phyloP scores from a whole-genome alignment of 37 sponge, comb jelly and placozoan species.

The Aphrocallistes beatrix region DNA sequence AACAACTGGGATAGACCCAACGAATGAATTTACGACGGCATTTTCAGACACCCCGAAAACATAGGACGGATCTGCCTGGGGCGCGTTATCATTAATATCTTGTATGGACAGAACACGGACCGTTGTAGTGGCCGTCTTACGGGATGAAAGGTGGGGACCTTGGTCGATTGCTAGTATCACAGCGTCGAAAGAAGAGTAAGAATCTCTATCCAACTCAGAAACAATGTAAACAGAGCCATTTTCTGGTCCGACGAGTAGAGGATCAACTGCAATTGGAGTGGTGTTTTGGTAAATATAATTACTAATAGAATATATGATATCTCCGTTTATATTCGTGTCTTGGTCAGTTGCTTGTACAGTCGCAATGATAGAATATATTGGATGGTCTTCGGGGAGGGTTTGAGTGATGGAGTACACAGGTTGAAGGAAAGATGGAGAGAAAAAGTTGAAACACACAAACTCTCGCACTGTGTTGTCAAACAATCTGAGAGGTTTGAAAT shows the following conservation, averaged over 20 bases:
- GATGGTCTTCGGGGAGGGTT: not conserved
- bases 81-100: slow-evolving; percentile 2
- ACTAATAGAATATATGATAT: not conserved
- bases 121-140: not conserved
- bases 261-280: not conserved
- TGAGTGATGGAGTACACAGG: not conserved
- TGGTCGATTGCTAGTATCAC: not conserved
- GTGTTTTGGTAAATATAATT: not conserved
- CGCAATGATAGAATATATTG: not conserved
- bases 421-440: not conserved
- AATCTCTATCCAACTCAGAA: not conserved
- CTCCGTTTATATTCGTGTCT: slow-evolving; percentile 5
- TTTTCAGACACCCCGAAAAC: not conserved
- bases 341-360: slow-evolving; percentile 20
- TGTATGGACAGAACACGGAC: not conserved
- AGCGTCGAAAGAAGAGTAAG: not conserved
- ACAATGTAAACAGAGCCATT: not conserved
- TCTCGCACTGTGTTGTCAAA: not conserved
- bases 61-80: not conserved
- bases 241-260: not conserved
- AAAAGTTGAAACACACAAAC: not conserved
- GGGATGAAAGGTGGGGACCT: not conserved
- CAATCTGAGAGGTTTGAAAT: not conserved
- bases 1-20: not conserved
- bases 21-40: not conserved